phyloP scores from a whole-genome alignment of 2,888 invertebrate species.

The Cataglyphis altisquamis region DNA sequence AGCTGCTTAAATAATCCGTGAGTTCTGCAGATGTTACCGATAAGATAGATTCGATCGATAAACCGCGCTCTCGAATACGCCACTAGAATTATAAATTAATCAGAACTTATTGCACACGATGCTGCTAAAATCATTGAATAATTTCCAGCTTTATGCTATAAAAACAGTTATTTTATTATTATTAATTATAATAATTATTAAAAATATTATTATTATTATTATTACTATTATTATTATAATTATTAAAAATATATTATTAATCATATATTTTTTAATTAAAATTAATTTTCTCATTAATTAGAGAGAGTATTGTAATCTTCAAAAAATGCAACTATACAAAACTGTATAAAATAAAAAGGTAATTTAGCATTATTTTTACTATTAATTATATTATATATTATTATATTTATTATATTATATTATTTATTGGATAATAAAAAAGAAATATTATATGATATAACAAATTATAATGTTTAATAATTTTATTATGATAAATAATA shows the following conservation, averaged over 20 bases:
- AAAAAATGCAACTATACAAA: neutral
- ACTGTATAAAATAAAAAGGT: neutral
- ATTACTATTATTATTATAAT: too few relatives aligned
- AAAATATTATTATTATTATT: too few relatives aligned
- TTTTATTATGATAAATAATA: neutral
- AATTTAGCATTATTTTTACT: neutral
- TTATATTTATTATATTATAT: neutral
- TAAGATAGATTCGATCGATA: conserved; percentile 47
- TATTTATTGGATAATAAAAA: neutral
- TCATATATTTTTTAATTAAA: neutral
- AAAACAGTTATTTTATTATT: neutral
- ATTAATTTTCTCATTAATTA: neutral
- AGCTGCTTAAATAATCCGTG: conserved; percentile 64
- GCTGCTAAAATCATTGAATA: conserved; percentile 13
- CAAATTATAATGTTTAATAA: neutral
- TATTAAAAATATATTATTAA: neutral
- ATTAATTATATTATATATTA: neutral
- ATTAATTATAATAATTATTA: too few relatives aligned
- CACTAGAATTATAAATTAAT: conserved; percentile 31
- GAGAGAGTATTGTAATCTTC: neutral
- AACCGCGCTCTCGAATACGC: conserved; percentile 31
- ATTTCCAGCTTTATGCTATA: neutral
- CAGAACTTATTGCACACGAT: conserved; percentile 26
- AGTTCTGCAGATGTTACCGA: conserved; percentile 62
- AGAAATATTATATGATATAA: too few relatives aligned